phyloP scores from a whole-genome alignment of 2,888 invertebrate species.

The Perizoma affinitatum region DNA sequence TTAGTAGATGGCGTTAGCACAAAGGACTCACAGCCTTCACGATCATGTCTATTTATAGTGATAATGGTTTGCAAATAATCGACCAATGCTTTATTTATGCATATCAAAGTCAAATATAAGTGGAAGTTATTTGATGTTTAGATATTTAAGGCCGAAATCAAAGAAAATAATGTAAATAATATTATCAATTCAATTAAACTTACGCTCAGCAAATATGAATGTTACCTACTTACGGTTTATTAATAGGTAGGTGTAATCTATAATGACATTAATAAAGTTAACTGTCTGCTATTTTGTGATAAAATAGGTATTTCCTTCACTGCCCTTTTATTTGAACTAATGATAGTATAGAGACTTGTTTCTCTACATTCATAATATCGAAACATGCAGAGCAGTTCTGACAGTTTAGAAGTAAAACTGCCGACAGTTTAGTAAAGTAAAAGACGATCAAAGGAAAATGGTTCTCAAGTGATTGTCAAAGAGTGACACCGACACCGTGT shows the following conservation, averaged over 20 bases:
- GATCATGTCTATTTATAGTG: conserved; percentile 33
- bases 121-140: conserved; percentile 39
- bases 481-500: too few species aligned
- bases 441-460: too few species aligned
- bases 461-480: too few species aligned
- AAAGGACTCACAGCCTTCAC: conserved; percentile 30
- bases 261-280: conserved; percentile 29
- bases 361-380: conserved; percentile 6
- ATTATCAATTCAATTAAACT: too few species aligned
- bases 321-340: conserved; percentile 72
- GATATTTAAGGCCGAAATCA: conserved; percentile 37
- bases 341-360: conserved; percentile 55
- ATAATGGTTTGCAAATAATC: conserved; percentile 36
- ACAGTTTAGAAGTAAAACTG: too few species aligned
- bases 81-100: conserved; percentile 34
- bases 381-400: not conserved
- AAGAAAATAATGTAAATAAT: too few species aligned
- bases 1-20: not conserved
- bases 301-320: conserved; percentile 52
- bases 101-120: conserved; percentile 45
- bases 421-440: too few species aligned
- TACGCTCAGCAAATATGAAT: too few species aligned
- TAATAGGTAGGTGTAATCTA: too few species aligned
- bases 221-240: too few species aligned
- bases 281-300: conserved; percentile 36